Evolutionary conservation across 35 echinoderm and acorn worm genomes (phyloP).

Genomic region (Anneissia japonica): DNA sequence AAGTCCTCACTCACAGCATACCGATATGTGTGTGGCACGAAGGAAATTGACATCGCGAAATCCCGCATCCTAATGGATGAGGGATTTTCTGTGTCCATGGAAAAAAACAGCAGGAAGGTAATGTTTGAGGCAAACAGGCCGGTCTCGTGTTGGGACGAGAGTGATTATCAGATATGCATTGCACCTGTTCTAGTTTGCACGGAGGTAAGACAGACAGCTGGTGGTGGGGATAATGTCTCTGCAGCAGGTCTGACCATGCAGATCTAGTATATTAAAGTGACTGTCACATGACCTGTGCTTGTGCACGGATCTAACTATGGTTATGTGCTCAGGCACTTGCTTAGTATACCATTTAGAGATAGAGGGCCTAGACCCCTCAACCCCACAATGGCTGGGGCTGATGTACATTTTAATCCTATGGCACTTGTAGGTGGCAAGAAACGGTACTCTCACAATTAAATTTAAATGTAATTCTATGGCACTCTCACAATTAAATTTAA

Average conservation of each 20-base stretch:
- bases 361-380: too few species aligned
- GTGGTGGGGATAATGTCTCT: constrained; percentile 87
- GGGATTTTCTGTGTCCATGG: constrained; percentile 66
- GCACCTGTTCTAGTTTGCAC: constrained; percentile 93
- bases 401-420: too few species aligned
- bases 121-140: constrained; percentile 56
- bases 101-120: constrained; percentile 58
- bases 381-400: too few species aligned
- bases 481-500: too few species aligned
- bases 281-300: too few species aligned
- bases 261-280: constrained; percentile 34
- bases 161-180: constrained; percentile 74
- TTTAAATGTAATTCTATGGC: too few species aligned
- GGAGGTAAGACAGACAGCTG: constrained; percentile 60
- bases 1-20: constrained; percentile 87
- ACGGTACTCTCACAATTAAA: too few species aligned
- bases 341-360: too few species aligned
- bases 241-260: constrained; percentile 65
- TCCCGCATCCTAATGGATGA: constrained; percentile 93
- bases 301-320: too few species aligned
- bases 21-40: constrained; percentile 66
- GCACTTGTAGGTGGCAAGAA: too few species aligned
- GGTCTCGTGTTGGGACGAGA: constrained; percentile 94
- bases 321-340: too few species aligned
- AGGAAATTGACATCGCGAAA: constrained; percentile 57